A percentile compares a stretch with the other conserved stretches of the same genome.
These are phyloP conservation scores for Sprattus sprattus DNA, from an alignment of 2,113 vertebrate genomes.

Conservation along the genomic window DNA sequence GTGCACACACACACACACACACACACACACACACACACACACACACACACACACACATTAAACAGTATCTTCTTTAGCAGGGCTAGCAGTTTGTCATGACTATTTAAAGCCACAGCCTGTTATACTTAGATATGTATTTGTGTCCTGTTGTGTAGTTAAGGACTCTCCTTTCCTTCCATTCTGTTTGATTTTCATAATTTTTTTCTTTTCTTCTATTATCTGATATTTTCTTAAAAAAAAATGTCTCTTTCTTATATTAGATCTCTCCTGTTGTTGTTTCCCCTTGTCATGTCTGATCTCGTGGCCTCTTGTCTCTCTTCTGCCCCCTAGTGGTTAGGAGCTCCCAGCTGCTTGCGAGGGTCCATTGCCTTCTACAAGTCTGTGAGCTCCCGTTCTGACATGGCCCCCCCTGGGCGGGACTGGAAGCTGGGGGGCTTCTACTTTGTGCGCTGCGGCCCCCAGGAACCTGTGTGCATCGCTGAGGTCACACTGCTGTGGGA, in stretches of 20 bases:
- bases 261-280: not conserved
- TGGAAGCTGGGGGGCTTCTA: constrained; percentile 79
- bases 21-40: not conserved
- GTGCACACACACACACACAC: not conserved
- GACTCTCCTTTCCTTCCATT: not conserved
- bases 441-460: constrained; percentile 71
- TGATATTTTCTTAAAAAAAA: not conserved
- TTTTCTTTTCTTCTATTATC: not conserved
- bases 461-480: constrained; percentile 74
- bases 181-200: not conserved
- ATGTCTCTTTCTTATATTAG: not conserved
- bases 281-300: not conserved
- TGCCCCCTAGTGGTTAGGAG: constrained; percentile 69
- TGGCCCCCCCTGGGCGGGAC: constrained; percentile 56
- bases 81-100: not conserved
- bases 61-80: not conserved
- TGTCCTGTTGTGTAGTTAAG: not conserved
- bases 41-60: not conserved
- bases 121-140: not conserved
- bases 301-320: not conserved
- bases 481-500: constrained; percentile 80
- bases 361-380: constrained; percentile 78
- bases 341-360: constrained; percentile 75
- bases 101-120: not conserved
- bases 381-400: constrained; percentile 61